These are phyloP conservation scores for Schmidtea mediterranea DNA, from an alignment of 1,140 invertebrate genomes.

Conservation along the genomic window DNA sequence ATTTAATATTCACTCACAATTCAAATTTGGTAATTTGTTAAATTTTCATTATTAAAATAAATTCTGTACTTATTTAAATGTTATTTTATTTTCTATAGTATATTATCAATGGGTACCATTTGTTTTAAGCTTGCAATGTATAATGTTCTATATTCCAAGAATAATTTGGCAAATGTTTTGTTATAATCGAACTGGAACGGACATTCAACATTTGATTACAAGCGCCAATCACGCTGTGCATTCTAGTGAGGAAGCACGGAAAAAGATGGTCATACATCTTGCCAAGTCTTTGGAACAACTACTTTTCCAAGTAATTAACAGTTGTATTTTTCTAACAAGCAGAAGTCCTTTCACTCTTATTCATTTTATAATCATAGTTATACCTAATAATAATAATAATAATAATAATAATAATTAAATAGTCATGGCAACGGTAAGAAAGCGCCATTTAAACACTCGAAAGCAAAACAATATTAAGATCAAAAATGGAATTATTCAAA, in stretches of 20 bases:
- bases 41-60: too few species aligned
- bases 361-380: too few species aligned
- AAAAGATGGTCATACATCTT: not conserved
- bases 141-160: slow-evolving; percentile 3
- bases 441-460: too few species aligned
- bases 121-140: not conserved
- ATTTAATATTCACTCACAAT: too few species aligned
- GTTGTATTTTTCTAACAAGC: not conserved
- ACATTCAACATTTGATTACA: not conserved
- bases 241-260: not conserved
- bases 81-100: not conserved
- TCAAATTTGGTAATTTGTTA: too few species aligned
- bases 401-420: too few species aligned
- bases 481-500: too few species aligned
- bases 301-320: not conserved
- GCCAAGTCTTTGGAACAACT: not conserved
- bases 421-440: too few species aligned
- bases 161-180: slow-evolving; percentile 5
- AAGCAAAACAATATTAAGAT: too few species aligned
- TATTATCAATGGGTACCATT: slow-evolving; percentile 7
- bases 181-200: not conserved
- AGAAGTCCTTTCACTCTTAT: too few species aligned
- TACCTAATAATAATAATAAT: too few species aligned
- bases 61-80: too few species aligned
- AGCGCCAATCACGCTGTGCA: not conserved